Percentiles rank a stretch among this genome's conserved stretches.
phyloP scores from a whole-genome alignment of 30 jellyfish, hydroid and myxozoan species.

The Mastigias papua region DNA sequence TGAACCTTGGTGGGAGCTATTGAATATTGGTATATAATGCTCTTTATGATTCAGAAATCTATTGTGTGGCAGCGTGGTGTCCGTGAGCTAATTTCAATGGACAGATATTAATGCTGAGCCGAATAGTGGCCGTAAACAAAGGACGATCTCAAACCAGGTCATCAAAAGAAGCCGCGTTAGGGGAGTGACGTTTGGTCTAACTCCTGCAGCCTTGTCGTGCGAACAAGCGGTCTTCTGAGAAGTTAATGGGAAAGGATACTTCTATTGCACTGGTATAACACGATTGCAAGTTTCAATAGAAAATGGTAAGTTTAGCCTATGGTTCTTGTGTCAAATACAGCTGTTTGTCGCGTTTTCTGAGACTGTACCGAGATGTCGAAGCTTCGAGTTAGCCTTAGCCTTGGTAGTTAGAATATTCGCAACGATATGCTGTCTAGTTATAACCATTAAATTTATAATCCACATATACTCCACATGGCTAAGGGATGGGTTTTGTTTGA shows the following conservation, averaged over 20 bases:
- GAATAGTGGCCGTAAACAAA: constrained; percentile 56
- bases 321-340: background rate
- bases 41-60: constrained; percentile 59
- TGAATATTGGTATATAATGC: constrained; percentile 48
- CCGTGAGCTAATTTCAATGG: constrained; percentile 40
- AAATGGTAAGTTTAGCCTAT: background rate
- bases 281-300: background rate
- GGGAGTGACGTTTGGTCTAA: background rate
- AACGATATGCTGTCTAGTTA: too few species aligned
- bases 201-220: background rate
- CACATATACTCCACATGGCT: background rate
- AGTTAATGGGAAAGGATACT: background rate
- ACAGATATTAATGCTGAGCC: constrained; percentile 62
- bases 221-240: background rate
- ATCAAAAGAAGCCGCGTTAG: constrained; percentile 54
- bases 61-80: constrained; percentile 65
- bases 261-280: background rate
- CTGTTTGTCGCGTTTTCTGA: background rate
- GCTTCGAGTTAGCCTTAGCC: background rate
- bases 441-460: too few species aligned
- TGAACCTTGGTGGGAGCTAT: constrained; percentile 51
- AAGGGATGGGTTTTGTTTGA: background rate
- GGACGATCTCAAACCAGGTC: constrained; percentile 52
- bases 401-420: too few species aligned
- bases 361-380: background rate